Evolutionary conservation across 2,797 vertebrate genomes (phyloP).

Genomic region (Anisognathus igniventris): DNA sequence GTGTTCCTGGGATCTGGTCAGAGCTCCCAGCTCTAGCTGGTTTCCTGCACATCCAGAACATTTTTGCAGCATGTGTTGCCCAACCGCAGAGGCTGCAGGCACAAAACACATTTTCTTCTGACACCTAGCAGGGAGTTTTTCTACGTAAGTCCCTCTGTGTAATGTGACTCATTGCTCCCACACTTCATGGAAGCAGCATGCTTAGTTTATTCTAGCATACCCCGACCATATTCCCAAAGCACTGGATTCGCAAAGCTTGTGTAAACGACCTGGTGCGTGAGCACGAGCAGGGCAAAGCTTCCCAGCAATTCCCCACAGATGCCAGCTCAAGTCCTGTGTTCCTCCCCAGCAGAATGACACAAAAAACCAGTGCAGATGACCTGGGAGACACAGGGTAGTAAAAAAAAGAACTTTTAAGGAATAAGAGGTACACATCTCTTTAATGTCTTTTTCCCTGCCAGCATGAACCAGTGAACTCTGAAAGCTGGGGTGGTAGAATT

Average conservation of each 20-base stretch:
- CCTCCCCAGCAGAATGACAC: background rate
- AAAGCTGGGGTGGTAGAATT: background rate
- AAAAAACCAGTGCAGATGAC: background rate
- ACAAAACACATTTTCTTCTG: slow-evolving; percentile 46
- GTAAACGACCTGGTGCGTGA: background rate
- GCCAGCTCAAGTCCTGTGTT: background rate
- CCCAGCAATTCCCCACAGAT: background rate
- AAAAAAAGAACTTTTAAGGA: background rate
- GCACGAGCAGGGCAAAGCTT: background rate
- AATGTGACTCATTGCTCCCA: slow-evolving; percentile 53
- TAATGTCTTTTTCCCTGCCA: background rate
- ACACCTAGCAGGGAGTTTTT: slow-evolving; percentile 58
- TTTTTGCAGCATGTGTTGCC: slow-evolving; percentile 57
- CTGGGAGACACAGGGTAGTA: background rate
- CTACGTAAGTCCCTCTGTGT: background rate
- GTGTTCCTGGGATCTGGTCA: background rate
- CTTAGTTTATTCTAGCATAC: background rate
- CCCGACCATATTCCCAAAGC: background rate
- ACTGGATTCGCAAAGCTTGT: background rate
- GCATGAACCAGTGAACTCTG: background rate
- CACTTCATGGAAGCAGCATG: slow-evolving; percentile 6
- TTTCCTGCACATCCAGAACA: slow-evolving; percentile 32
- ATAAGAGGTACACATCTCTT: background rate
- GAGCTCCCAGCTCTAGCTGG: slow-evolving; percentile 1
- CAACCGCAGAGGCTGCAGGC: slow-evolving; percentile 31